These are phyloP conservation scores for Salmo trutta DNA, from an alignment of 2,797 vertebrate genomes.

Conservation along the genomic window DNA sequence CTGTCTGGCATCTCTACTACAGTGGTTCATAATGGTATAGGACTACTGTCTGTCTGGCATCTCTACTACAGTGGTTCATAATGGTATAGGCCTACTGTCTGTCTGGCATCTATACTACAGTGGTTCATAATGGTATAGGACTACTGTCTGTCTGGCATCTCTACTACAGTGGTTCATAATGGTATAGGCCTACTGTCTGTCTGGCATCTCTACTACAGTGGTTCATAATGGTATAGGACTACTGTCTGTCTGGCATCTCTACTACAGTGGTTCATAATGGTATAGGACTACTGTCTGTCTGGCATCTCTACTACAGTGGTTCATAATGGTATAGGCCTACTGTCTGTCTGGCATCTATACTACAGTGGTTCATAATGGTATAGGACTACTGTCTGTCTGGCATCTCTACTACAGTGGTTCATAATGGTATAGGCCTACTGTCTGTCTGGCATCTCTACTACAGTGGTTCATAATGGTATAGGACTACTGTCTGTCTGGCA, in stretches of 20 bases:
- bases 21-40: too few relatives aligned
- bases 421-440: not conserved
- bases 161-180: conserved; percentile 4
- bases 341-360: too few relatives aligned
- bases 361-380: not conserved
- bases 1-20: too few relatives aligned
- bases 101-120: conserved; percentile 7
- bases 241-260: too few relatives aligned
- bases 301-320: not conserved
- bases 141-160: not conserved
- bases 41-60: too few relatives aligned
- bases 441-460: conserved; percentile 3
- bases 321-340: not conserved
- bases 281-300: not conserved
- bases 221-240: not conserved
- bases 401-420: not conserved
- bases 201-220: too few relatives aligned
- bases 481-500: not conserved
- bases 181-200: not conserved
- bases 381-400: not conserved
- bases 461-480: not conserved
- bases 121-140: too few relatives aligned
- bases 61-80: not conserved
- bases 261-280: not conserved
- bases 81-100: not conserved